Evolutionary conservation across 2,113 vertebrate species (phyloP), one percentile per base, ranked within the genome.

Genomic region (Cyanoderma ruficeps): DNA sequence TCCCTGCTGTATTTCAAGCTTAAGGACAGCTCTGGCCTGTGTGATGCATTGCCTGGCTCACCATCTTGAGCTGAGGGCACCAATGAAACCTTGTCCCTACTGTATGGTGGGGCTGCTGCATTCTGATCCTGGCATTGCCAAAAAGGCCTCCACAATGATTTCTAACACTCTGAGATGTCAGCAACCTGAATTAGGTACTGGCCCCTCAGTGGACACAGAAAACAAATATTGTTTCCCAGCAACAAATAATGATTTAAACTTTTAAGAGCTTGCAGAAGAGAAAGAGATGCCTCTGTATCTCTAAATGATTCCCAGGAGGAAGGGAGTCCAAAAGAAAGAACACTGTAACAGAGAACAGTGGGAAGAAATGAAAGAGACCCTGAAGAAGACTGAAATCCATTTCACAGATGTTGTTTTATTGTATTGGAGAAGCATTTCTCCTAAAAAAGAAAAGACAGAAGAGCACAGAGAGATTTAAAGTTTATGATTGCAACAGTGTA

Each of bases 81-180:
- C 3, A 11, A 2, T 2, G 7, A 20, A 63, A 24, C 5, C n/a
- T 55, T 59, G 53, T 15, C 41, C 59, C 27, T 10, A 13, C 5
- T 42, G 2, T 2, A 1, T 0, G 0, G 33, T 57, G 57, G 4
- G 23, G 68, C 15, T n/a, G 18, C 15, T 75, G 39, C 18, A 7
- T 67, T 60, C 56, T n/a, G 11, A 7, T 27, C 11, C 3, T 13
- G 22, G 13, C 39, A n/a, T 28, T 67, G 42, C 33, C 4, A 2
- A 35, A 87, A 87, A 46, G 24, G 13, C 17, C 31, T 69, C 65
- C 30, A 49, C 37, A 53, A 28, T 7, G 12, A 87, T 78, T 77
- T 63, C 37, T 37, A n/a, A 57, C 13, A 18, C 39, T 37, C 47
- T 90, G 47, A 70, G 67, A 63, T 37, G 15, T 20, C 77, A 90